A percentile compares a stretch with the other conserved stretches of the same genome.
Conservation (phyloP, 2,113 vertebrate genomes). For the Aptenodytes forsteri region DNA sequence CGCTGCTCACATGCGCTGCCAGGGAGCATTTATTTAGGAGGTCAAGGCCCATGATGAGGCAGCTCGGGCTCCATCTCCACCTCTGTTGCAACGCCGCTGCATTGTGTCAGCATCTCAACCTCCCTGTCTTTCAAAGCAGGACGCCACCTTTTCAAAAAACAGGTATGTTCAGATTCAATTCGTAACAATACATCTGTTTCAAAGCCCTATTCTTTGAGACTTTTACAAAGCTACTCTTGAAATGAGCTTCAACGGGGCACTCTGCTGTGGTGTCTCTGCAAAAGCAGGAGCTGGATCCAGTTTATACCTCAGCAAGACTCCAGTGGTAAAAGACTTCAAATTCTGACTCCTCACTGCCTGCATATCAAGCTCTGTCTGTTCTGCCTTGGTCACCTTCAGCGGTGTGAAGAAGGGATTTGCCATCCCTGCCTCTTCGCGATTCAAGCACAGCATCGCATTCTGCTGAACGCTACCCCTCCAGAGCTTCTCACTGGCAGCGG, state of each 20-base stretch:
- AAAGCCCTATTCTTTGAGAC: not conserved
- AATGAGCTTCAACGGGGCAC: not conserved
- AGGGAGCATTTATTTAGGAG: not conserved
- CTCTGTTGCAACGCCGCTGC: fast-evolving
- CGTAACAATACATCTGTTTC: not conserved
- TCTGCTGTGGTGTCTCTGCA: not conserved
- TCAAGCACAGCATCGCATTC: not conserved
- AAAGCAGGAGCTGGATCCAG: not conserved
- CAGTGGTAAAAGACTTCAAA: not conserved
- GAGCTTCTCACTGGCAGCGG: not conserved
- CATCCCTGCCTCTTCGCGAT: fast-evolving
- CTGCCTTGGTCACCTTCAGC: not conserved
- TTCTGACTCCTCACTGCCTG: not conserved
- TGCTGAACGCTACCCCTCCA: not conserved
- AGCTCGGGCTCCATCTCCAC: not conserved
- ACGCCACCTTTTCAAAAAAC: not conserved
- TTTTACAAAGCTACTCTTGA: not conserved
- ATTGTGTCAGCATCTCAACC: fast-evolving
- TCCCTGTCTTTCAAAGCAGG: not conserved
- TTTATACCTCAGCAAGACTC: not conserved
- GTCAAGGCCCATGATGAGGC: not conserved
- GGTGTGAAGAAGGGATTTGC: not conserved
- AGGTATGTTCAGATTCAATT: not conserved
- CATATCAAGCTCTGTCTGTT: not conserved
- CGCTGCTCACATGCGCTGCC: fast-evolving